Conservation (phyloP, 2,797 vertebrate genomes). For the Kryptolebias ocellatus region DNA sequence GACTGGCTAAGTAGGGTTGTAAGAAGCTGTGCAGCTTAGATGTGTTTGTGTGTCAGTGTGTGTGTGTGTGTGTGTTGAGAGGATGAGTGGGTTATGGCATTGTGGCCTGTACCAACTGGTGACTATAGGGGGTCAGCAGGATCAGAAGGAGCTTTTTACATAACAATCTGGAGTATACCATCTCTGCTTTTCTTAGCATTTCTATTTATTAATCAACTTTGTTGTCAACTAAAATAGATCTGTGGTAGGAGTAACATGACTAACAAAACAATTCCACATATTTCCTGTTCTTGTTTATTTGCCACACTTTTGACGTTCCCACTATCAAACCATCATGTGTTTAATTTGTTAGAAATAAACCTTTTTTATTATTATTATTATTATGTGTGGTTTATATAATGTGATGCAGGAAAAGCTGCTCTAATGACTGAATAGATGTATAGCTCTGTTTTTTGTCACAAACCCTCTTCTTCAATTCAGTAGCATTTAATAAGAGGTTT, state of each 20-base stretch:
- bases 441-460: no score
- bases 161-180: slow-evolving; percentile 44
- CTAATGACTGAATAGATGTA: no score
- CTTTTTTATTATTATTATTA: not conserved
- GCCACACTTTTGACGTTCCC: no score
- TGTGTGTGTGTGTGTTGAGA: slow-evolving; percentile 18
- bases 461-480: no score
- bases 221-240: not conserved
- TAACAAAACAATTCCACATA: not conserved
- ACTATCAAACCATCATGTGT: not conserved
- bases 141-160: slow-evolving; percentile 57
- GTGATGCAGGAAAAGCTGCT: not conserved
- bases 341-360: not conserved
- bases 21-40: slow-evolving; percentile 63
- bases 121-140: slow-evolving; percentile 58
- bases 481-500: no score
- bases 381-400: not conserved
- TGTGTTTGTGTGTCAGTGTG: slow-evolving; percentile 16
- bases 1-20: slow-evolving; percentile 57
- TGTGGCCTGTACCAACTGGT: slow-evolving; percentile 79
- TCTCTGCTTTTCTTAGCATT: not conserved
- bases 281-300: not conserved
- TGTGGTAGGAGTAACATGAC: not conserved
- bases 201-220: not conserved
- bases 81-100: slow-evolving; percentile 63